Conservation (phyloP, 2,888 invertebrate species). For the Idaea biselata region DNA sequence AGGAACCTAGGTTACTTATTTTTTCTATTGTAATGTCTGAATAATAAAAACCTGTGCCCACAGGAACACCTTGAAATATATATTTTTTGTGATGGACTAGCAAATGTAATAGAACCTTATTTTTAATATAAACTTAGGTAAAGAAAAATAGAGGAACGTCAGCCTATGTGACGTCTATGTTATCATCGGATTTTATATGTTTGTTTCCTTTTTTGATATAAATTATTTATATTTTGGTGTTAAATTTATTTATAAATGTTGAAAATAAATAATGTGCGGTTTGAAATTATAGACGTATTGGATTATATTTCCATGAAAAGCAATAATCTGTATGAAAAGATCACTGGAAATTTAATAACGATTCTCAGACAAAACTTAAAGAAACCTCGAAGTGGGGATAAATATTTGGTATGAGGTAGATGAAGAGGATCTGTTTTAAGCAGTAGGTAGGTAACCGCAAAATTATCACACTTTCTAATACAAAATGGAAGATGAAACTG, state of each 20-base stretch:
- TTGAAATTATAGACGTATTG: constrained; percentile 55
- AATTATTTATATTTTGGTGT: constrained; percentile 32
- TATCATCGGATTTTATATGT: neutral
- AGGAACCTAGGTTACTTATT: too few species aligned
- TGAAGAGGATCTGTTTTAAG: constrained; percentile 21
- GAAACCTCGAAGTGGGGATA: constrained; percentile 55
- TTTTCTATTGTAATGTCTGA: too few species aligned
- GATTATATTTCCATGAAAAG: constrained; percentile 56
- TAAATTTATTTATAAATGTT: constrained; percentile 43
- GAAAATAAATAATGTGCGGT: constrained; percentile 50
- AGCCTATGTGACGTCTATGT: neutral
- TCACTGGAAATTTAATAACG: constrained; percentile 59
- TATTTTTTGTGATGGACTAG: too few species aligned
- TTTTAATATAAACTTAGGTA: neutral
- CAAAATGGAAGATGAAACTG: constrained; percentile 33
- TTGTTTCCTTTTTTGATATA: constrained; percentile 10
- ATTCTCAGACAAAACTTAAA: constrained; percentile 52
- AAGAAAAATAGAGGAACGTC: neutral
- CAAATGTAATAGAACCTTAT: neutral
- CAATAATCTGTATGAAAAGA: constrained; percentile 57
- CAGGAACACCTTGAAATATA: too few species aligned
- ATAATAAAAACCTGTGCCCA: too few species aligned
- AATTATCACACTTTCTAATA: neutral
- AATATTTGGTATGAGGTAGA: constrained; percentile 53
- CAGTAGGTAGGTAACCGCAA: neutral